These are phyloP conservation scores for Equus przewalskii DNA, from an alignment of 2,113 vertebrate species.

Conservation along the genomic window DNA sequence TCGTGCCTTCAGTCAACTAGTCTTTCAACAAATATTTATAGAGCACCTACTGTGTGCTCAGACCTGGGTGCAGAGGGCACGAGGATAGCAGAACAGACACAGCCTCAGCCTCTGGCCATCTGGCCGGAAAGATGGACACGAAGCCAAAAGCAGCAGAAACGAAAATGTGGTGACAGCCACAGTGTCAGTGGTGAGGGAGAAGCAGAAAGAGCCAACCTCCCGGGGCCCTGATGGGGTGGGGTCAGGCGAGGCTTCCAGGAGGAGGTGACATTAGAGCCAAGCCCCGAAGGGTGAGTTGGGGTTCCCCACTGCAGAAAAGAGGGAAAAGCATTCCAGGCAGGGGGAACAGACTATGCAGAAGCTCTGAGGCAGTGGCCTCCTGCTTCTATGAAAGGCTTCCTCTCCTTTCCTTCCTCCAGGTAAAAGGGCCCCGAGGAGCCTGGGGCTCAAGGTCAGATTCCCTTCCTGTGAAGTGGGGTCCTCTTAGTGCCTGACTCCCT, in stretches of 20 bases:
- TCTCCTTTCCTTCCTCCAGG: background rate
- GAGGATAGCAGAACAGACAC: too few species aligned
- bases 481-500: background rate
- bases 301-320: background rate
- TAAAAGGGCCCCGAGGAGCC: background rate
- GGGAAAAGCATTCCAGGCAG: background rate
- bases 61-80: background rate
- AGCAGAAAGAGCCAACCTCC: background rate
- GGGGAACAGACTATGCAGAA: background rate
- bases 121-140: background rate
- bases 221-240: background rate
- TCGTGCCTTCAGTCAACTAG: accelerated
- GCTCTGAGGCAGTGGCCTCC: background rate
- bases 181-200: background rate
- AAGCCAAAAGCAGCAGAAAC: background rate
- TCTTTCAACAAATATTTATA: background rate
- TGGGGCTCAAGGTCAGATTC: background rate
- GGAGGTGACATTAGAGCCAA: background rate
- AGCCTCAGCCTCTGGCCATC: accelerated
- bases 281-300: background rate
- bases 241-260: background rate
- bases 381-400: background rate
- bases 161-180: accelerated
- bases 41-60: background rate
- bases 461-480: background rate